Conservation (phyloP, 2,888 invertebrate species). For the Meloe dianella region DNA sequence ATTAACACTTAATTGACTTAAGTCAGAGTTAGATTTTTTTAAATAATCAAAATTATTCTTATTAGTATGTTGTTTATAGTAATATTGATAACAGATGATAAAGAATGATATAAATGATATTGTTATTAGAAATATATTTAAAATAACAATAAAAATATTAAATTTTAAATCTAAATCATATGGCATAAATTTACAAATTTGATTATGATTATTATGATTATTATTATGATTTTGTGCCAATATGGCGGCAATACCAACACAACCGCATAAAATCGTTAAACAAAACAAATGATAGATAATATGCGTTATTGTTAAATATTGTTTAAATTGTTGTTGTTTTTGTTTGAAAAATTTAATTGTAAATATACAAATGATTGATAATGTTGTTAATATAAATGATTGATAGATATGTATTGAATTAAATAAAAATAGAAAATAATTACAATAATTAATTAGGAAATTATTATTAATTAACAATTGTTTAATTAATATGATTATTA, state of each 20-base stretch:
- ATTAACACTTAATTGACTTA: slow-evolving; percentile 54
- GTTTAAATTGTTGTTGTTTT: slow-evolving; percentile 53
- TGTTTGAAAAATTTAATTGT: slow-evolving; percentile 53
- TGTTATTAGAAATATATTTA: slow-evolving; percentile 62
- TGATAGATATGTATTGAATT: slow-evolving; percentile 63
- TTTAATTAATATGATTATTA: slow-evolving; percentile 47
- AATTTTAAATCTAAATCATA: slow-evolving; percentile 60
- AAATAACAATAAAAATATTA: slow-evolving; percentile 61
- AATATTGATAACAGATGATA: slow-evolving; percentile 53
- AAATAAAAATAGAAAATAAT: slow-evolving; percentile 60
- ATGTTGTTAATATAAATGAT: slow-evolving; percentile 61
- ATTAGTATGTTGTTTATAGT: not conserved
- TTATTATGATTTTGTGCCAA: slow-evolving; percentile 53
- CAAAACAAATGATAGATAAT: slow-evolving; percentile 63
- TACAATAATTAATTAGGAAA: slow-evolving; percentile 56
- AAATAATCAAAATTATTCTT: slow-evolving; percentile 52
- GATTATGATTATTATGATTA: slow-evolving; percentile 40
- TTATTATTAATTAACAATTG: not conserved
- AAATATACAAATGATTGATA: slow-evolving; percentile 61
- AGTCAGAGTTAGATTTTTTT: slow-evolving; percentile 57
- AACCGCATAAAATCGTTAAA: slow-evolving; percentile 61
- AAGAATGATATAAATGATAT: slow-evolving; percentile 60
- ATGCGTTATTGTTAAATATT: slow-evolving; percentile 58
- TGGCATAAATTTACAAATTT: slow-evolving; percentile 59
- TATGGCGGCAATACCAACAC: slow-evolving; percentile 64